Evolutionary conservation across 2,888 invertebrate species (phyloP).

Genomic region (Spisula subtruncata): DNA sequence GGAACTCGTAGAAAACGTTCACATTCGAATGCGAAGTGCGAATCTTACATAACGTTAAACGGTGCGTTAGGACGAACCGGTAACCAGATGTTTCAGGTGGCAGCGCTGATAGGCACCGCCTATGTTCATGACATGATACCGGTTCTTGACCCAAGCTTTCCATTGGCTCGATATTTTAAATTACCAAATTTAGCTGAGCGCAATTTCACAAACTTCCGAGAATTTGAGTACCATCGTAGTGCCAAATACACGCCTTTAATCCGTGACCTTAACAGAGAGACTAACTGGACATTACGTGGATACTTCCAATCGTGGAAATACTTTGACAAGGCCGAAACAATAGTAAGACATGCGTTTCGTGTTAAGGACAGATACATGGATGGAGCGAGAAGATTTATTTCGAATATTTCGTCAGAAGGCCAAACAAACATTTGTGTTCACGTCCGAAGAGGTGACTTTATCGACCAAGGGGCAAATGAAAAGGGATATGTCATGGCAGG

Average conservation of each 20-base stretch:
- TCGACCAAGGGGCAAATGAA: slow-evolving; percentile 11
- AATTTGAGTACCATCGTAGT: slow-evolving; percentile 57
- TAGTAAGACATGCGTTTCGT: slow-evolving; percentile 68
- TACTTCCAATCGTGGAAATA: slow-evolving; percentile 81
- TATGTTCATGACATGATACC: slow-evolving; percentile 71
- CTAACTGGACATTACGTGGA: slow-evolving; percentile 75
- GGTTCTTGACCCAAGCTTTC: slow-evolving; percentile 52
- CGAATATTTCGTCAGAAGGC: slow-evolving; percentile 43
- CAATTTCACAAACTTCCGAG: slow-evolving; percentile 40
- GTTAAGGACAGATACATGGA: slow-evolving; percentile 61
- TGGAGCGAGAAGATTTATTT: slow-evolving; percentile 52
- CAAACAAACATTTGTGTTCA: slow-evolving; percentile 73
- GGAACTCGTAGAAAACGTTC: background rate
- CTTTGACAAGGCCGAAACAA: slow-evolving; percentile 65
- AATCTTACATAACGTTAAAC: slow-evolving; percentile 32
- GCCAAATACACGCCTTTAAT: slow-evolving; percentile 61
- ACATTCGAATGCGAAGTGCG: slow-evolving; percentile 14
- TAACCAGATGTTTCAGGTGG: slow-evolving; percentile 78
- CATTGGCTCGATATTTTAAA: slow-evolving; percentile 66
- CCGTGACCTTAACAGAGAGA: slow-evolving; percentile 51
- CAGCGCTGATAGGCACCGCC: slow-evolving; percentile 73
- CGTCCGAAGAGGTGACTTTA: slow-evolving; percentile 76
- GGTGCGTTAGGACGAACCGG: slow-evolving; percentile 74
- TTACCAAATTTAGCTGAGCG: slow-evolving; percentile 51
- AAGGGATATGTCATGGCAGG: slow-evolving; percentile 75